Evolutionary conservation across 2,797 vertebrate genomes (phyloP).

Genomic region (Gobionotothen gibberifrons): DNA sequence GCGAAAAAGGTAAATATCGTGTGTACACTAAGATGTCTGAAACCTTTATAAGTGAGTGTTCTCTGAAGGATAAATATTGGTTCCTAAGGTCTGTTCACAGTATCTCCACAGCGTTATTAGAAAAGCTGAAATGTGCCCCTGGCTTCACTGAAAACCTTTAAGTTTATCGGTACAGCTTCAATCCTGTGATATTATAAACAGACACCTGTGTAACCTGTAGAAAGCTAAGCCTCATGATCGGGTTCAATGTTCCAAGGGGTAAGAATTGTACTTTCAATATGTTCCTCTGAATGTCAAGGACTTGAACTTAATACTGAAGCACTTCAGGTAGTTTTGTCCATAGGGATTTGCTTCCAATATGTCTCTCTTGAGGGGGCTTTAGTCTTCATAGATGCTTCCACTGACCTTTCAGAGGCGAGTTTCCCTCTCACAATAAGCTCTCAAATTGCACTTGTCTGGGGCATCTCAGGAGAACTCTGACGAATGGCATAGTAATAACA

Average conservation of each 20-base stretch:
- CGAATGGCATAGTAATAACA: slow-evolving; percentile 53
- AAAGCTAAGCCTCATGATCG: slow-evolving; percentile 15
- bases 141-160: not conserved
- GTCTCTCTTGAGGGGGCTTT: slow-evolving; percentile 37
- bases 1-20: slow-evolving; percentile 91
- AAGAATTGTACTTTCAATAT: slow-evolving; percentile 18
- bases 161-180: not conserved
- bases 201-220: slow-evolving; percentile 5
- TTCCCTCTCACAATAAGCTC: slow-evolving; percentile 41
- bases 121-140: not conserved
- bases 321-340: slow-evolving; percentile 23
- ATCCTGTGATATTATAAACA: not conserved
- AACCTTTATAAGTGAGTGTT: not conserved
- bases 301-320: slow-evolving; percentile 32
- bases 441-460: slow-evolving; percentile 46
- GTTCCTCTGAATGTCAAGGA: slow-evolving; percentile 59
- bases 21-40: not conserved
- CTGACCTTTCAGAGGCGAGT: slow-evolving; percentile 47
- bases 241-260: slow-evolving; percentile 18
- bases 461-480: slow-evolving; percentile 34
- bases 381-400: slow-evolving; percentile 31
- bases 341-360: slow-evolving; percentile 39
- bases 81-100: not conserved
- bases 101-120: not conserved
- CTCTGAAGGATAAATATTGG: not conserved